phyloP scores from a whole-genome alignment of 2,888 invertebrate genomes.

The Amphipoea lucens region DNA sequence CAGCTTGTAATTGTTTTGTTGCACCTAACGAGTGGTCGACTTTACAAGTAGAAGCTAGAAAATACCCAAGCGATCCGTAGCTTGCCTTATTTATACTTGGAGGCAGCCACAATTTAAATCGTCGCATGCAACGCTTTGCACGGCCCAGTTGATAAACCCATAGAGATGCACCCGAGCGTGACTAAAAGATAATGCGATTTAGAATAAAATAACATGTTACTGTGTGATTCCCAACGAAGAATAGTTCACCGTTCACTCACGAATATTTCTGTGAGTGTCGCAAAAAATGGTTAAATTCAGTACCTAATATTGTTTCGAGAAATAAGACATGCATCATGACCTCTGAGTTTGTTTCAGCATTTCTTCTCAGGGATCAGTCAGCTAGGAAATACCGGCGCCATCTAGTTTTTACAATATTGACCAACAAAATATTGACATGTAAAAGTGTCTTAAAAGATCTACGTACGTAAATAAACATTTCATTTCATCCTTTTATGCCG shows the following conservation, averaged over 20 bases:
- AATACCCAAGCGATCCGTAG: not conserved
- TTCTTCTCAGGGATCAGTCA: not conserved
- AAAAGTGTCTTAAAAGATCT: not conserved
- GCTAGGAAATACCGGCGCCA: not conserved
- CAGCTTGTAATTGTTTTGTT: not conserved
- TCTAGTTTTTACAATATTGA: not conserved
- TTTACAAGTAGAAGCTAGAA: not conserved
- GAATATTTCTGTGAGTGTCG: not conserved
- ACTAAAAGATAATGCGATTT: constrained; percentile 49
- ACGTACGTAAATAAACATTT: no score
- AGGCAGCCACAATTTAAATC: constrained; percentile 25
- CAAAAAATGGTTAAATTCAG: not conserved
- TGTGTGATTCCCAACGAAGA: constrained; percentile 3
- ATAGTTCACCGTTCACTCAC: not conserved
- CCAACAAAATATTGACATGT: not conserved
- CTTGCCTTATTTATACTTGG: constrained; percentile 13
- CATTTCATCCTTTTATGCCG: not conserved
- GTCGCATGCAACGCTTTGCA: constrained; percentile 39
- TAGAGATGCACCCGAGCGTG: constrained; percentile 46
- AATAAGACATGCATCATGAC: not conserved
- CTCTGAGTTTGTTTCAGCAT: not conserved
- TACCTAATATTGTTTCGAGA: not conserved
- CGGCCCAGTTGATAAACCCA: constrained; percentile 49
- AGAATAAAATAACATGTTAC: constrained; percentile 37
- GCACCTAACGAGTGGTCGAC: not conserved